Base-by-base conservation (phyloP, 2,888 invertebrate genomes). In the Tetragnatha montana region DNA sequence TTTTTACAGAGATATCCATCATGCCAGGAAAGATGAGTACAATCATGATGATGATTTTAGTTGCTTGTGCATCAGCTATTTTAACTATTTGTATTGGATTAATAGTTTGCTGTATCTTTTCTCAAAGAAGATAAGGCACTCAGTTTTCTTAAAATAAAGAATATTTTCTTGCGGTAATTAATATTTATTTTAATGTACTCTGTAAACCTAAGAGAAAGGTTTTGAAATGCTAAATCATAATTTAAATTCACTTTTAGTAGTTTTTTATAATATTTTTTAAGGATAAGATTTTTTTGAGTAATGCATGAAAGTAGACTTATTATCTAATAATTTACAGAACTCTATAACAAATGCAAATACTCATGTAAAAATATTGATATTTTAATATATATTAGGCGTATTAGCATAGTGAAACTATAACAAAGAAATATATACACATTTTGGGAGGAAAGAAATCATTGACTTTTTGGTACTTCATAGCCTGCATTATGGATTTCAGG, bases 401-500 rank as follows among this genome's bases (percentile, higher is more conserved):
- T 60, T 73, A 73, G 82, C 19, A 78, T 60, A 22, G n/a, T 17
- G 22, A 49, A 76, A 51, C 78, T 85, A 50, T 50, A 85, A 35
- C 47, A 83, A 86, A 73, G 22, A 78, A 85, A 85, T 86, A 86
- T 70, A 71, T 74, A 80, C 22, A 71, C 47, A 71, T 76, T 49
- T 22, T 19, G 22, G 19, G 71, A 68, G 69, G 69, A 79, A 68
- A 76, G 69, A 79, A 68, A 80, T 87, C 19, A 74, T 68, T 75
- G 68, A 8, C 74, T 51, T 19, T 87, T 80, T 14, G 51, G 19
- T 10, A 47, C 21, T 14, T 78, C 83, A 73, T 81, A 85, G 21
- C 22, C 35, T n/a, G 81, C 49, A 51, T 70, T 89, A 22, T 94
- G 94, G 17, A 94, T 93, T 92, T 95, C 95, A 71, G 96, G 96